Percentiles rank a stretch among this genome's conserved stretches.
These are phyloP conservation scores for Spisula solida DNA, from an alignment of 2,888 invertebrate species.

Conservation along the genomic window DNA sequence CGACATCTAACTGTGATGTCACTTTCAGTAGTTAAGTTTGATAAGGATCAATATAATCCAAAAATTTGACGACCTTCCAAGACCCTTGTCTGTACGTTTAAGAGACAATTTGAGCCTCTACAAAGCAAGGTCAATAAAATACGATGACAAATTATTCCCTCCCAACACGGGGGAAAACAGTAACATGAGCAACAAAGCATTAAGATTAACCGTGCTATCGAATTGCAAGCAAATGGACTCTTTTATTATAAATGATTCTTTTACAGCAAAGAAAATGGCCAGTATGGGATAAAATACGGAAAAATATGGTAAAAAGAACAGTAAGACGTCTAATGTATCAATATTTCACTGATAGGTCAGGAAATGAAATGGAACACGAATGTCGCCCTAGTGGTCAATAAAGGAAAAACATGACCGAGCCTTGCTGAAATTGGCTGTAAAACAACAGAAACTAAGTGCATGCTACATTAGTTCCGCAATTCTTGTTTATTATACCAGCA, in stretches of 20 bases:
- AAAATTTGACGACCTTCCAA: slow-evolving; percentile 1
- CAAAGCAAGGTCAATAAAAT: slow-evolving; percentile 18
- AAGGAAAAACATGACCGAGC: neutral
- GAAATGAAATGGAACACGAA: neutral
- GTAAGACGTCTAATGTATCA: neutral
- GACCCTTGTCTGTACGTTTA: slow-evolving; percentile 28
- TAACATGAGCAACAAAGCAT: slow-evolving; percentile 16
- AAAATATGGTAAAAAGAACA: neutral
- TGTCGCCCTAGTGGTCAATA: neutral
- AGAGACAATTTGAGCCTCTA: slow-evolving; percentile 4
- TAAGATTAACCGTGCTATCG: neutral
- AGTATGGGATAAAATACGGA: neutral
- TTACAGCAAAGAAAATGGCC: slow-evolving; percentile 18
- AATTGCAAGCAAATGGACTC: slow-evolving; percentile 19
- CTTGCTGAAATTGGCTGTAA: neutral
- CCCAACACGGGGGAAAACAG: neutral
- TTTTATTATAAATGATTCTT: slow-evolving; percentile 13
- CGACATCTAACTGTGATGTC: slow-evolving; percentile 3
- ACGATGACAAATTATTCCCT: slow-evolving; percentile 33
- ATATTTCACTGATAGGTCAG: neutral
- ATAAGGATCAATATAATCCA: slow-evolving; percentile 16
- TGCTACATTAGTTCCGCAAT: neutral
- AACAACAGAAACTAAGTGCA: neutral
- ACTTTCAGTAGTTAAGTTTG: slow-evolving; percentile 30
- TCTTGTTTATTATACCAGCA: slow-evolving; percentile 4